Evolutionary conservation across 1,140 invertebrate genomes (phyloP), one percentile per base, ranked within the genome.

Genomic region (Tetraneura akinire): DNA sequence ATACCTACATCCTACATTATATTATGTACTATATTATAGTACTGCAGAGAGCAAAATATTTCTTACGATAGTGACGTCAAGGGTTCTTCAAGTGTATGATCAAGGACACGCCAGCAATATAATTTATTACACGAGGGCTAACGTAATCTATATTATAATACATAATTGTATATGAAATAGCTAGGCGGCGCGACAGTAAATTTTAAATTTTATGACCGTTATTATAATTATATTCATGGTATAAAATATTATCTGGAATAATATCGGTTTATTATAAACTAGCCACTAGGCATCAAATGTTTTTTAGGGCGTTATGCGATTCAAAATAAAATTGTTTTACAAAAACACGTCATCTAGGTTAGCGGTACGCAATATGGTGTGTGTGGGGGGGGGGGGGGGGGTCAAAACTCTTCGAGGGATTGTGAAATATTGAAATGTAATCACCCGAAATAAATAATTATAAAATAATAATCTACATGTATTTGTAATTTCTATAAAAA

Each of bases 11-110:
- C n/a, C n/a, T n/a, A n/a, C n/a, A n/a, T n/a, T n/a, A n/a, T n/a
- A n/a, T n/a, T n/a, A n/a, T n/a, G n/a, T 37, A 37, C 32, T 37
- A 8, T 37, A 37, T 37, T n/a, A n/a, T 26, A 57, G 5, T 57
- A n/a, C 11, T 57, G 3, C 55, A 57, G 13, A 13, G 21, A 66
- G 9, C 6, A n/a, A 66, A 66, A 29, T n/a, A 66, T 1, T 23
- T 57, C 55, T 66, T 10, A 42, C 32, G 64, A 8, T n/a, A 32
- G 32, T 18, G 10, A n/a, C n/a, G 32, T 42, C 64, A 66, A 32
- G 11, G 45, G 42, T 68, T 47, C 42, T 68, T 68, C 66, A 68
- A 68, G 66, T 68, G 66, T 68, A 68, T 5, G 66, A 68, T 68
- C 66, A 68, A 68, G 66, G 66, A 68, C 42, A 8, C 21, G 6